Conservation (phyloP, 2,888 invertebrate species). For the Gastrophysa polygoni region DNA sequence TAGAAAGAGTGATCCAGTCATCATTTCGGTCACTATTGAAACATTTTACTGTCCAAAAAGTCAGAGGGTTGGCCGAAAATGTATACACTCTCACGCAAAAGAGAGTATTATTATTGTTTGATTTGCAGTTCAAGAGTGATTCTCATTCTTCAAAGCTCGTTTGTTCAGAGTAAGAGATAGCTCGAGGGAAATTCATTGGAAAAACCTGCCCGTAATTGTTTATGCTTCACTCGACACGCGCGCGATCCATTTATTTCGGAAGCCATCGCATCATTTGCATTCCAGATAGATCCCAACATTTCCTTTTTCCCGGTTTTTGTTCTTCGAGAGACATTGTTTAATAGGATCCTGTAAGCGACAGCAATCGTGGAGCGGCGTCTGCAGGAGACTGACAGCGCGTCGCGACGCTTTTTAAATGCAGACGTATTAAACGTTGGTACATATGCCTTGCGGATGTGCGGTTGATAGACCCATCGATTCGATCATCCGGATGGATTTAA, state of each 20-base stretch:
- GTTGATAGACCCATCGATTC: background rate
- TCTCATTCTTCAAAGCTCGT: no score
- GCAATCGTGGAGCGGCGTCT: slow-evolving; percentile 32
- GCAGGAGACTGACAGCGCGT: slow-evolving; percentile 40
- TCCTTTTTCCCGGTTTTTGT: slow-evolving; percentile 30
- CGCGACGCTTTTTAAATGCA: slow-evolving; percentile 32
- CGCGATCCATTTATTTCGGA: background rate
- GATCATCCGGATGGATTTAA: background rate
- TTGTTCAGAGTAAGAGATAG: no score
- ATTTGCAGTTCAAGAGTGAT: no score
- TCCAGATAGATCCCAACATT: background rate
- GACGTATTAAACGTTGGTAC: slow-evolving; percentile 19
- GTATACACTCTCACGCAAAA: no score
- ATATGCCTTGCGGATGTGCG: slow-evolving; percentile 17
- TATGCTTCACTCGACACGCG: background rate
- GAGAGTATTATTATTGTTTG: no score
- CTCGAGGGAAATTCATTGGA: no score
- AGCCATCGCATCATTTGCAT: slow-evolving; percentile 1
- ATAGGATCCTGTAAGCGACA: slow-evolving; percentile 44
- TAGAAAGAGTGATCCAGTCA: no score
- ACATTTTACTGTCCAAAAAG: no score
- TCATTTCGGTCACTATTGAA: no score
- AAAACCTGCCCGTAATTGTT: background rate
- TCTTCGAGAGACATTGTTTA: slow-evolving; percentile 41
- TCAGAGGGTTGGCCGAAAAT: no score